Base-by-base conservation (phyloP, 1,140 invertebrate species). In the Euwallacea fornicatus region DNA sequence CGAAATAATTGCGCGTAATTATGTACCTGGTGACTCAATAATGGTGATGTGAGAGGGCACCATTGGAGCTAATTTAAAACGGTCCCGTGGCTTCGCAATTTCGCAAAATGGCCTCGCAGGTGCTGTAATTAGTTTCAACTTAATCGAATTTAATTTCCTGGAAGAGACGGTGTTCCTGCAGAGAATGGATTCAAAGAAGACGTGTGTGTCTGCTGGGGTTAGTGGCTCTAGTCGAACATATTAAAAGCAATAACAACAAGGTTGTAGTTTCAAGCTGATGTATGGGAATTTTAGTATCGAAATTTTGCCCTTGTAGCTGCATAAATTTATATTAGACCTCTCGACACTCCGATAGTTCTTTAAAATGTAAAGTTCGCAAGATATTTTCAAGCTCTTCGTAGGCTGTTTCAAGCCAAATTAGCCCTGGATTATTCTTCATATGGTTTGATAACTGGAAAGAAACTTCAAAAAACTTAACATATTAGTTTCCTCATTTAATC, bases 131-230 rank as follows among this genome's bases (percentile, higher is more conserved):
- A 69, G 59, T 61, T 46, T n/a, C n/a, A 53, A 15, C 53, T 71
- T 64, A 71, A 71, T 71, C 69, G 69, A 50, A 65, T 71, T 65
- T 71, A 71, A 71, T 71, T 71, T 71, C 69, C 69, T 64, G 69
- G 62, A 71, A 71, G 65, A 71, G 69, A 65, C 56, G 50, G 61
- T 46, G 53, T 68, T n/a, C 58, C 42, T 44, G 66, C 44, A 50
- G 13, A 50, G 55, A 16, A 44, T 46, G 42, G 21, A 9, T 66
- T 66, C 64, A 41, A 15, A 15, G 56, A 61, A 59, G 54, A 44
- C 65, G 44, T 33, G 33, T 60, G 58, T 42, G 61, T 54, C 50
- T 65, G 63, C 54, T 65, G 13, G 42, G 63, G 63, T 65, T 65
- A 65, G 46, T 65, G 50, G 46, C 63, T 33, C 21, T 33, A 33